Conservation (phyloP, 2,797 vertebrate genomes). For the Lophotriccus pileatus region DNA sequence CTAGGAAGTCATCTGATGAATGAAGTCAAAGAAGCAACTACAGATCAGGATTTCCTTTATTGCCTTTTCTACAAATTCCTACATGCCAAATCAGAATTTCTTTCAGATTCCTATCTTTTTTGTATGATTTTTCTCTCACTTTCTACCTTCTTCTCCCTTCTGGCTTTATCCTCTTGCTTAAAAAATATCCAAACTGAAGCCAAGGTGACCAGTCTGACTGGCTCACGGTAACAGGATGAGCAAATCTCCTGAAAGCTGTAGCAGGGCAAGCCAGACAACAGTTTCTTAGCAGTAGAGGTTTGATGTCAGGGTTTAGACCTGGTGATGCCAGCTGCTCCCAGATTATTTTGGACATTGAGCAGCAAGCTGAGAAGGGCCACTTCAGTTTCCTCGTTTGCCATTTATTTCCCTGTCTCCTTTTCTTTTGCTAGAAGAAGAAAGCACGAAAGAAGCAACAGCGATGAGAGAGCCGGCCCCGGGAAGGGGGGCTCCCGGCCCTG, state of each 20-base stretch:
- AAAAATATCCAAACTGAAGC: background rate
- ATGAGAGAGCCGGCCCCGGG: background rate
- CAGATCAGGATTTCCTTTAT: background rate
- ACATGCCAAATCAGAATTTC: background rate
- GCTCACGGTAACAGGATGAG: background rate
- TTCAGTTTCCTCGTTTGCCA: background rate
- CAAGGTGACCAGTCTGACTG: background rate
- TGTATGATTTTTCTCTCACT: background rate
- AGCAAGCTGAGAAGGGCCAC: background rate
- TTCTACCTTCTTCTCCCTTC: background rate
- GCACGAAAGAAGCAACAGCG: background rate
- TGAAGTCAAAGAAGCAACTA: background rate
- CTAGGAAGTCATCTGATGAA: background rate
- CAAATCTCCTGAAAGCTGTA: background rate
- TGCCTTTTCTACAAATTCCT: background rate
- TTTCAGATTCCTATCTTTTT: background rate
- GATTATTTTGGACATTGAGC: accelerated
- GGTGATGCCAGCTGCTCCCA: background rate
- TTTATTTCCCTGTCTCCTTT: background rate
- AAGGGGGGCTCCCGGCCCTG: background rate
- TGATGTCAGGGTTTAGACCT: background rate
- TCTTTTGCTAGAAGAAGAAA: background rate
- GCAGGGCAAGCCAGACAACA: background rate
- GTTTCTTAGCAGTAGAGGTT: accelerated
- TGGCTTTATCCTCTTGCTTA: background rate